phyloP scores from a whole-genome alignment of 2,888 invertebrate genomes.

The Ichneumoninae sp. region DNA sequence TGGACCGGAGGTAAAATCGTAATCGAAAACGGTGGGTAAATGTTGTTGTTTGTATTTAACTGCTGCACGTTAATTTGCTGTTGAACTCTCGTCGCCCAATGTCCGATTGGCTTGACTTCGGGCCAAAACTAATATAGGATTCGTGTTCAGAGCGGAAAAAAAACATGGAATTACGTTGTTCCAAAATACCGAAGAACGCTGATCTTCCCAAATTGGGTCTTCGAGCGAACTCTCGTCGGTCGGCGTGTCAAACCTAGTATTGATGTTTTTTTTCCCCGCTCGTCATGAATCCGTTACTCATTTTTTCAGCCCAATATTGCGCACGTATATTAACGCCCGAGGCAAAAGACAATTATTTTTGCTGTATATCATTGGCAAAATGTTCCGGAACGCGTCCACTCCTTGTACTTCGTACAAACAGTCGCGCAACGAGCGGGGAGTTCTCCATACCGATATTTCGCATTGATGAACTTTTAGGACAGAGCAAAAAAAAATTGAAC shows the following conservation, averaged over 20 bases:
- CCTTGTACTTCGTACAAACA: not conserved
- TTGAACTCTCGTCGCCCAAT: not conserved
- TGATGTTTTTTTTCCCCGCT: not conserved
- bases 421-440: not conserved
- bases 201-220: not conserved
- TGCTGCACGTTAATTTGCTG: not conserved
- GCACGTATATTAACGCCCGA: not conserved
- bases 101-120: not conserved
- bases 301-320: not conserved
- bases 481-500: not conserved
- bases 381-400: not conserved
- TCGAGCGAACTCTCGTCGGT: too few relatives aligned
- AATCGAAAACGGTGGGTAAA: not conserved
- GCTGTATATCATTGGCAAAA: not conserved
- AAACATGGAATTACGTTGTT: not conserved
- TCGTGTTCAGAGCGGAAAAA: not conserved
- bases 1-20: not conserved
- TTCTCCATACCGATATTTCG: not conserved
- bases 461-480: not conserved
- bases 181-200: not conserved
- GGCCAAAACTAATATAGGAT: not conserved
- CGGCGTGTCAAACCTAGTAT: too few relatives aligned
- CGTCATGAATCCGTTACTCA: not conserved
- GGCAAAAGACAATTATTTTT: not conserved
- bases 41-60: not conserved